Evolutionary conservation across 1,140 invertebrate species (phyloP).

Genomic region (Caenorhabditis brenneri): DNA sequence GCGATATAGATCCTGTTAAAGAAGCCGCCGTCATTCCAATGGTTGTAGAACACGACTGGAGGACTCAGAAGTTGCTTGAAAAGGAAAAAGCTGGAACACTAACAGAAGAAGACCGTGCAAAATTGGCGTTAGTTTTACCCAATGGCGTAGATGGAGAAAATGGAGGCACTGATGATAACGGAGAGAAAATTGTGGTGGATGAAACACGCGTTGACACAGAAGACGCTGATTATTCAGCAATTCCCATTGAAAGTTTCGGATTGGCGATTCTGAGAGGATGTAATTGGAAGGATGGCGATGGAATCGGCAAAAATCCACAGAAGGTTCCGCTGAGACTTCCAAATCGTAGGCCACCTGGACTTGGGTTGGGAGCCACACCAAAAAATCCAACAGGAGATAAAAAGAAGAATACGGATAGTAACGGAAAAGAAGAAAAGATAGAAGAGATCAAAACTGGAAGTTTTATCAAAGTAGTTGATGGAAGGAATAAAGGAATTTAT

Average conservation of each 20-base stretch:
- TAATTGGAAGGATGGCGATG: slow-evolving; percentile 52
- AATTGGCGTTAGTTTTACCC: slow-evolving; percentile 27
- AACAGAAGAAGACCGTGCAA: slow-evolving; percentile 46
- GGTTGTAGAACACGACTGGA: slow-evolving; percentile 50
- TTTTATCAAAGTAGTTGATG: slow-evolving; percentile 13
- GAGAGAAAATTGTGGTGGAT: slow-evolving; percentile 22
- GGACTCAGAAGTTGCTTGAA: slow-evolving; percentile 43
- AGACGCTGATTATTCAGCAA: slow-evolving; percentile 36
- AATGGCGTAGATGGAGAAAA: neutral
- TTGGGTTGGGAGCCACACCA: slow-evolving; percentile 50
- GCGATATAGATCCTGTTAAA: slow-evolving; percentile 8
- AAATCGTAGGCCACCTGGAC: slow-evolving; percentile 47
- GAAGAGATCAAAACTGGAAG: slow-evolving; percentile 30
- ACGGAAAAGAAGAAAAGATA: neutral
- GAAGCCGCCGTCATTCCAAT: slow-evolving; percentile 43
- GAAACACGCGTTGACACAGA: slow-evolving; percentile 11
- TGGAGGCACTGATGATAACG: neutral
- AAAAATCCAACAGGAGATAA: neutral
- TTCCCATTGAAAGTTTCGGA: slow-evolving; percentile 46
- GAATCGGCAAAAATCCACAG: slow-evolving; percentile 52
- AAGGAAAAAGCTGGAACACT: slow-evolving; percentile 47
- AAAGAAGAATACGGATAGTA: neutral
- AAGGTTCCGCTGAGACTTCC: slow-evolving; percentile 40
- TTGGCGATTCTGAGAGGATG: slow-evolving; percentile 51
- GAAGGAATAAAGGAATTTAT: slow-evolving; percentile 42